Conservation (phyloP, 2,888 invertebrate genomes). For the Isoperla grammatica region DNA sequence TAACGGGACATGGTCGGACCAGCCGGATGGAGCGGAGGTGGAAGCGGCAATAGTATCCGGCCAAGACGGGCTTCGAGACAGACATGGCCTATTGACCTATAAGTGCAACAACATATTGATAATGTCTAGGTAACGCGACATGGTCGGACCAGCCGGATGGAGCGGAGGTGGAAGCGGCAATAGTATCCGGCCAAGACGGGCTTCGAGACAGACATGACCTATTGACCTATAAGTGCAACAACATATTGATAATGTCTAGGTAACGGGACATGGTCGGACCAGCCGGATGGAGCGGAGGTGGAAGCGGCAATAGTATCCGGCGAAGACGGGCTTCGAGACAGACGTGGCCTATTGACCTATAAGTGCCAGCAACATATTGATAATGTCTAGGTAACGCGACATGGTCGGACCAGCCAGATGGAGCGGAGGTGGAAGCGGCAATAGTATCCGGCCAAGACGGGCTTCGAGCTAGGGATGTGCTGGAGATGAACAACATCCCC, state of each 20-base stretch:
- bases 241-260: not conserved
- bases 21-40: too few relatives aligned
- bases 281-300: not conserved
- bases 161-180: too few relatives aligned
- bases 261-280: not conserved
- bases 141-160: too few relatives aligned
- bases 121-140: too few relatives aligned
- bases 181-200: too few relatives aligned
- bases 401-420: slow-evolving; percentile 30
- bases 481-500: slow-evolving; percentile 45
- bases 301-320: not conserved
- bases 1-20: too few relatives aligned
- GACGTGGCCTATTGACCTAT: slow-evolving; percentile 17
- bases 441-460: slow-evolving; percentile 53
- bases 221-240: not conserved
- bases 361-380: too few relatives aligned
- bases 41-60: too few relatives aligned
- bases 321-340: slow-evolving; percentile 23
- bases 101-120: too few relatives aligned
- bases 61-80: too few relatives aligned
- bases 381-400: too few relatives aligned
- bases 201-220: not conserved
- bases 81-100: too few relatives aligned
- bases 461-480: slow-evolving; percentile 49
- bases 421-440: slow-evolving; percentile 48